Evolutionary conservation across 2,888 invertebrate species (phyloP).

Genomic region (Megaustenia siamemsis): DNA sequence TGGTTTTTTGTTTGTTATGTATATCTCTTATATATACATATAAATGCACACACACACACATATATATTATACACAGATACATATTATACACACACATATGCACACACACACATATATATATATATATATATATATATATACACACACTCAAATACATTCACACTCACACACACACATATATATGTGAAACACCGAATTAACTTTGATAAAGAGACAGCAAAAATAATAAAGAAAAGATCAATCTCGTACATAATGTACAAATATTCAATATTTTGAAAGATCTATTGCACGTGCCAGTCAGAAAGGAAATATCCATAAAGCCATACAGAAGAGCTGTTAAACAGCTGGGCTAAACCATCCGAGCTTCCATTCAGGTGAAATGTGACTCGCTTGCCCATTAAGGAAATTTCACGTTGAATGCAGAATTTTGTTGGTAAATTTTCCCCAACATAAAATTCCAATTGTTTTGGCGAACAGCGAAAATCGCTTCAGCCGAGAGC

Average conservation of each 20-base stretch:
- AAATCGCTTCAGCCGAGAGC: neutral
- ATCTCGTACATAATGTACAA: too few species aligned
- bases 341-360: neutral
- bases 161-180: neutral
- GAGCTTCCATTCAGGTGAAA: neutral
- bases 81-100: too few species aligned
- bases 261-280: too few species aligned
- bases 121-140: too few species aligned
- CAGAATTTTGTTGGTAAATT: conserved; percentile 2
- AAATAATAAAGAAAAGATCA: too few species aligned
- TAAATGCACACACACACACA: neutral
- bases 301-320: neutral
- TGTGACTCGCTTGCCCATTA: neutral
- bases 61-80: too few species aligned
- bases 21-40: neutral
- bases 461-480: neutral
- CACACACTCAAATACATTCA: neutral
- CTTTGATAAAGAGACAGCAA: neutral
- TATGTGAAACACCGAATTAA: neutral
- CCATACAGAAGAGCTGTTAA: neutral
- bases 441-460: neutral
- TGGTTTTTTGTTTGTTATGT: too few species aligned
- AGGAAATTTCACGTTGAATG: neutral
- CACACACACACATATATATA: too few species aligned
- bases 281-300: neutral